Conservation (phyloP, 1,140 invertebrate genomes). For the Parasteatoda tepidariorum region DNA sequence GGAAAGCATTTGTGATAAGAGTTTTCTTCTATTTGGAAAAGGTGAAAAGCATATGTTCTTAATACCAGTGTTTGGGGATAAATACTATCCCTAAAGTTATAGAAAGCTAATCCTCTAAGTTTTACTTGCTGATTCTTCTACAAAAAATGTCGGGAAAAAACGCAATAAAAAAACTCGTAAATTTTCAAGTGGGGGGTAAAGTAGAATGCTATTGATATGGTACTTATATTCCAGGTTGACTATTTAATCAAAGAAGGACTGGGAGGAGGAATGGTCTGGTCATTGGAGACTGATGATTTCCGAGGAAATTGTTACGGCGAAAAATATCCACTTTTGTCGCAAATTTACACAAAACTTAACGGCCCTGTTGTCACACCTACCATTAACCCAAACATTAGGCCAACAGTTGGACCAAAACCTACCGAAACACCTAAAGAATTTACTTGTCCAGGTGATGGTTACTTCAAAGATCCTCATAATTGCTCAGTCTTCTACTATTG, state of each 20-base stretch:
- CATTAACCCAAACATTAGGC: not conserved
- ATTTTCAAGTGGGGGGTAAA: no score
- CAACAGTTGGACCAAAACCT: not conserved
- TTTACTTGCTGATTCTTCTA: no score
- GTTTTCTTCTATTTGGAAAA: no score
- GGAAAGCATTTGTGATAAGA: no score
- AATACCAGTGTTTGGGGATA: no score
- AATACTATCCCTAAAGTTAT: no score
- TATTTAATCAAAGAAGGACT: slow-evolving; percentile 67
- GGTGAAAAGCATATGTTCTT: no score
- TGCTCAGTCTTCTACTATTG: slow-evolving; percentile 42
- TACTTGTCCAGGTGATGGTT: slow-evolving; percentile 14
- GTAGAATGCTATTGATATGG: no score
- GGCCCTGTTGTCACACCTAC: no score
- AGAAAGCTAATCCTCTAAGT: no score
- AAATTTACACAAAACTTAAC: slow-evolving; percentile 62
- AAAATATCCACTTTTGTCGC: slow-evolving; percentile 63
- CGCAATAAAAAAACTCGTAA: no score
- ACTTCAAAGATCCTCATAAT: slow-evolving; percentile 20
- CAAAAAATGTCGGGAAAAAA: no score
- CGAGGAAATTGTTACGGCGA: slow-evolving; percentile 63
- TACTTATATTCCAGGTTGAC: slow-evolving; percentile 62
- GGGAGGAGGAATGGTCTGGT: slow-evolving; percentile 76
- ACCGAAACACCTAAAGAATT: not conserved
- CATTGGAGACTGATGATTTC: slow-evolving; percentile 75